Base-by-base conservation (phyloP, 2,113 vertebrate species). In the Bubo blakistoni region DNA sequence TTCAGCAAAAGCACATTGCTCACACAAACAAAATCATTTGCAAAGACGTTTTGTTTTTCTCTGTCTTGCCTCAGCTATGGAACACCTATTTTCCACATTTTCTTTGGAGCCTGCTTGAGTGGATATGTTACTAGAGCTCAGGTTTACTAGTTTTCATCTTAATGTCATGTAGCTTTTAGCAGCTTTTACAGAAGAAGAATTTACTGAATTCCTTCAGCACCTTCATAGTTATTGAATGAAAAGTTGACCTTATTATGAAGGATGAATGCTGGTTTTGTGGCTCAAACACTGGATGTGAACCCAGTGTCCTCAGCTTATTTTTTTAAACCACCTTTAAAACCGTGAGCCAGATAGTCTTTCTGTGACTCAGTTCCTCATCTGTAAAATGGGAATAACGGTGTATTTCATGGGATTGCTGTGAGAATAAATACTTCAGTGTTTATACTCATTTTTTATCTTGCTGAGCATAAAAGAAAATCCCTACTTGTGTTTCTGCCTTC, bases 401-500 rank as follows among this genome's bases (percentile, higher is more conserved):
- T 13, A 16, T 93, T 97, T 95, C 73, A 62, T 77, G 62, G 54
- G 71, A 80, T 73, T 96, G 94, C 87, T 90, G 69, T 74, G 78
- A 96, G 81, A 96, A 70, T 92, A 95, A 94, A 97, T 94, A 95
- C 94, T 59, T 82, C 7, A 4, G 63, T 94, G 89, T 95, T 95
- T 97, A 89, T 66, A 13, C 63, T 78, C 38, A 25, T n/a, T 76
- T 95, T 96, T 95, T 96, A 88, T 95, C 91, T 95, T 77, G 54
- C 92, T 93, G 63, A 90, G 78, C 67, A 83, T 92, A 91, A 96
- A 95, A 96, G 86, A 95, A 95, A 94, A 94, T 85, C 89, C 57
- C 61, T 81, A 59, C 91, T 96, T 94, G 80, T 84, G 65, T 95
- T 96, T 96, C 91, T 96, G 69, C 86, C 44, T 93, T 94, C 69